Evolutionary conservation across 30 jellyfish, hydroid and myxozoan species (phyloP).

Genomic region (Aurelia sp.): DNA sequence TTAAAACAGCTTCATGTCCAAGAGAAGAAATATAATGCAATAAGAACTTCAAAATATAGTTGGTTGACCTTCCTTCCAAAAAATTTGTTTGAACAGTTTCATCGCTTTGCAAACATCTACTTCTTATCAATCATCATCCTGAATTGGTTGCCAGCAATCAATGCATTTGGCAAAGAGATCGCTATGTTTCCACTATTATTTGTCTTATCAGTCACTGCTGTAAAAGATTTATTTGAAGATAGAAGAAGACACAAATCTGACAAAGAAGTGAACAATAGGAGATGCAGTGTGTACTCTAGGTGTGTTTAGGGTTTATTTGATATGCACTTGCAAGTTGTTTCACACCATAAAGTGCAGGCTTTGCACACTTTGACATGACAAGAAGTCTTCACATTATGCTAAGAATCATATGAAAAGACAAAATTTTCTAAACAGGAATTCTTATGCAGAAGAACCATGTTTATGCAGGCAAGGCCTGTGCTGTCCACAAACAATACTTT

Average conservation of each 20-base stretch:
- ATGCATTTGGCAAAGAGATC: conserved; percentile 98
- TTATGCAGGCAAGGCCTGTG: too few species aligned
- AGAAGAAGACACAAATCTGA: conserved; percentile 90
- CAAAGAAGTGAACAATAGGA: conserved; percentile 65
- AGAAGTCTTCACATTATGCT: too few species aligned
- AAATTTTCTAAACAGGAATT: too few species aligned
- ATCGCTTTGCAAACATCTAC: conserved; percentile 92
- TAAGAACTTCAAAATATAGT: conserved; percentile 90
- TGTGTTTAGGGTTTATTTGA: background rate
- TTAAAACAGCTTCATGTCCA: conserved; percentile 32
- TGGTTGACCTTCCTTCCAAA: conserved; percentile 89
- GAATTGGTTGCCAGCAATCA: conserved; percentile 95
- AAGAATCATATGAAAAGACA: too few species aligned
- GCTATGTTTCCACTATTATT: conserved; percentile 97
- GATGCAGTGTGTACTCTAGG: conserved; percentile 84
- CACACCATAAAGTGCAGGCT: too few species aligned
- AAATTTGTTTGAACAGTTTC: conserved; percentile 95
- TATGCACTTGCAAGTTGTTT: too few species aligned
- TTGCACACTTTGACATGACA: too few species aligned
- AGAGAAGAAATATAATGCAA: conserved; percentile 61
- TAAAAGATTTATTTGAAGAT: conserved; percentile 93
- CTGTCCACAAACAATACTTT: too few species aligned
- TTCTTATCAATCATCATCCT: conserved; percentile 77
- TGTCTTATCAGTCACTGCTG: conserved; percentile 96
- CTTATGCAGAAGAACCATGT: too few species aligned